Evolutionary conservation across 2,888 invertebrate genomes (phyloP).

Genomic region (Drosophila pseudotakahashii): DNA sequence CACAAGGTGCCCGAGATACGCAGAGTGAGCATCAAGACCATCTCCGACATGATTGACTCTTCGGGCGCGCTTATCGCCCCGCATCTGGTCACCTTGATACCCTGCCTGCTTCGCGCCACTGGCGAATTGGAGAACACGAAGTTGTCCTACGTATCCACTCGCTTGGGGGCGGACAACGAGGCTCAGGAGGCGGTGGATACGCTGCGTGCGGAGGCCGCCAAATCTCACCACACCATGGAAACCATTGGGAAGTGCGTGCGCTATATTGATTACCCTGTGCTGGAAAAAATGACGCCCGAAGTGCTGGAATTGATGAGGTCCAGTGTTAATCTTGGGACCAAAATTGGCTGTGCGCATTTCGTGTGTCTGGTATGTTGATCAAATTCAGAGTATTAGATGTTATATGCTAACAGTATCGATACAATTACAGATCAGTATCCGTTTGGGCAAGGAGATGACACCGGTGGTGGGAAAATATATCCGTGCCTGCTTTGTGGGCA

Average conservation of each 20-base stretch:
- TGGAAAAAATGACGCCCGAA: conserved; percentile 92
- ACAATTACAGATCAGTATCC: conserved; percentile 81
- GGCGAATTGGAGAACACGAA: conserved; percentile 93
- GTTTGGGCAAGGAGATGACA: conserved; percentile 86
- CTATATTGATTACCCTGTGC: conserved; percentile 90
- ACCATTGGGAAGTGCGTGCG: conserved; percentile 91
- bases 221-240: conserved; percentile 94
- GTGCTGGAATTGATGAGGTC: conserved; percentile 92
- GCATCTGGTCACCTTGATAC: conserved; percentile 91
- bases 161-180: conserved; percentile 88
- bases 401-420: neutral
- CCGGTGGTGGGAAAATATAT: conserved; percentile 87
- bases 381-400: too few relatives aligned
- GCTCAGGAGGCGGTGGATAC: conserved; percentile 92
- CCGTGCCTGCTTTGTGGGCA: conserved; percentile 87
- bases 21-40: conserved; percentile 91
- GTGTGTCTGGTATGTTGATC: conserved; percentile 87
- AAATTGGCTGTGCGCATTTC: conserved; percentile 92
- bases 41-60: conserved; percentile 93
- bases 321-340: conserved; percentile 93
- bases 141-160: conserved; percentile 91
- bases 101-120: conserved; percentile 93
- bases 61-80: conserved; percentile 92
- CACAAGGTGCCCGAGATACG: conserved; percentile 92
- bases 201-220: conserved; percentile 91